Evolutionary conservation across 2,113 vertebrate species (phyloP).

Genomic region (Centropristis striata): DNA sequence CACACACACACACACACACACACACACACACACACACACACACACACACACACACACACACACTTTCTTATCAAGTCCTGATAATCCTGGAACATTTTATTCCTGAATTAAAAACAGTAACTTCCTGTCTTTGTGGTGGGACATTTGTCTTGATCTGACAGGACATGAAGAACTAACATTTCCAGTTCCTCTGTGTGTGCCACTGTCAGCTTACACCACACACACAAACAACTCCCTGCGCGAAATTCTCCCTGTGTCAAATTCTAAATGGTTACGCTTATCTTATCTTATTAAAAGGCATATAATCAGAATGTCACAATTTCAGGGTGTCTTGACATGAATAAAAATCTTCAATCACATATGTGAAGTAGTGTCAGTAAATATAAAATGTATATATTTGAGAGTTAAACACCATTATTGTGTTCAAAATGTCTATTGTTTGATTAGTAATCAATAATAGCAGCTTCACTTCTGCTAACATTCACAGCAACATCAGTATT

Average conservation of each 20-base stretch:
- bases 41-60: neutral
- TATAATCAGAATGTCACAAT: neutral
- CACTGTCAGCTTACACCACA: neutral
- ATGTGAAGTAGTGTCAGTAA: neutral
- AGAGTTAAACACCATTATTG: neutral
- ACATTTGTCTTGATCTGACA: neutral
- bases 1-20: neutral
- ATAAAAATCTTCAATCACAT: neutral
- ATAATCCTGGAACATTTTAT: constrained; percentile 26
- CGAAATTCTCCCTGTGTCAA: too few relatives aligned
- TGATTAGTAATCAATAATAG: neutral
- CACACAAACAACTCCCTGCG: neutral
- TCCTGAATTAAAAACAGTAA: neutral
- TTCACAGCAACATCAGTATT: neutral
- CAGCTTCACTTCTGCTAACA: neutral
- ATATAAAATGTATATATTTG: neutral
- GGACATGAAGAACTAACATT: neutral
- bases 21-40: neutral
- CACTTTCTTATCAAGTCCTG: neutral
- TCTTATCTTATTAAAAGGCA: neutral
- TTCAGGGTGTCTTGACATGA: neutral
- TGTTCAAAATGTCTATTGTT: neutral
- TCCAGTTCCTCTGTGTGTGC: neutral
- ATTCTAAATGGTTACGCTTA: too few relatives aligned
- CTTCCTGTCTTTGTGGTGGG: neutral